Evolutionary conservation across 2,113 vertebrate genomes (phyloP).

Genomic region (Dromiciops gliroides): DNA sequence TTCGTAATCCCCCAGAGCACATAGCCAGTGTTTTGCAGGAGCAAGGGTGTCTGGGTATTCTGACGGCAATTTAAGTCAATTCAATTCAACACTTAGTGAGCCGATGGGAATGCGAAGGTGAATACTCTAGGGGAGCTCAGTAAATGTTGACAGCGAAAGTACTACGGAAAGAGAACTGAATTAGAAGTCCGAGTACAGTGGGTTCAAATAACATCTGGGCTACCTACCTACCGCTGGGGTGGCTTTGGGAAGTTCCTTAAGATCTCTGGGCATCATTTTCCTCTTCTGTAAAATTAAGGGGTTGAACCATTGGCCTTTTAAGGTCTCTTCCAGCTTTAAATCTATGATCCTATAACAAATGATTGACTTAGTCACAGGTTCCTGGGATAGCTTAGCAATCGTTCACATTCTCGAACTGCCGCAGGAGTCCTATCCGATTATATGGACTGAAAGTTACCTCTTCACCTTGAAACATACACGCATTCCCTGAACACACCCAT

Average conservation of each 20-base stretch:
- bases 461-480: constrained; percentile 7
- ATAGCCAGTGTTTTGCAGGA: neutral
- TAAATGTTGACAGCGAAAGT: neutral
- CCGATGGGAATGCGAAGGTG: neutral
- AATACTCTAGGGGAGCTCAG: neutral
- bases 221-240: neutral
- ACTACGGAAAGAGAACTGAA: neutral
- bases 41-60: neutral
- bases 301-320: neutral
- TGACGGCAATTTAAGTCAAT: neutral
- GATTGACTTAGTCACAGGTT: neutral
- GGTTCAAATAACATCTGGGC: neutral
- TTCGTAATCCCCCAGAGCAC: neutral
- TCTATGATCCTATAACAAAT: neutral
- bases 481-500: constrained; percentile 1
- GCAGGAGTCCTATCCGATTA: neutral
- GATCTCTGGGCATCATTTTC: neutral
- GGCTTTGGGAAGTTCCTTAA: neutral
- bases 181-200: neutral
- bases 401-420: neutral
- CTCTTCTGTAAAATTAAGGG: neutral
- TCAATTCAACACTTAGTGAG: neutral
- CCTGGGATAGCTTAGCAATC: neutral
- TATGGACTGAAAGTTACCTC: constrained; percentile 7
- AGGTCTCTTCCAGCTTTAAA: neutral